These are phyloP conservation scores for Drosophila mulleri DNA, from an alignment of 2,888 invertebrate species.

Conservation along the genomic window DNA sequence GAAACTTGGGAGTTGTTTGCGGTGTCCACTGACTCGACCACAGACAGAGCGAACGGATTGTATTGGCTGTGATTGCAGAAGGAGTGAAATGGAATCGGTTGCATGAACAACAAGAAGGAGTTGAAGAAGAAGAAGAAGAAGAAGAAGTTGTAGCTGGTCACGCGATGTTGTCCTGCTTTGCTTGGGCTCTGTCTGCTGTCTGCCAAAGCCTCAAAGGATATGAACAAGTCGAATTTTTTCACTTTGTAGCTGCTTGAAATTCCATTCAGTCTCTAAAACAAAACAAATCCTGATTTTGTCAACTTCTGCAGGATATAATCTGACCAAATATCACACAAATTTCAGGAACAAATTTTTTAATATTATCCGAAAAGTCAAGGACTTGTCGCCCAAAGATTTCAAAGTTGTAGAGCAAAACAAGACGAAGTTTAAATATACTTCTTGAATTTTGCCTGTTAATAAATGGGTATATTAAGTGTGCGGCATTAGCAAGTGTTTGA, in stretches of 20 bases:
- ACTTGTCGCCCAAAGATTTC: background rate
- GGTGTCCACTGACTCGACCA: constrained; percentile 40
- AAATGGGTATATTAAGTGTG: too few species aligned
- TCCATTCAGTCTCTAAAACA: constrained; percentile 31
- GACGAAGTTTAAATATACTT: background rate
- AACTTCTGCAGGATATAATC: constrained; percentile 32
- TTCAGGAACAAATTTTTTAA: constrained; percentile 40
- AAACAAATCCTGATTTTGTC: background rate
- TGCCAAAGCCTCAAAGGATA: constrained; percentile 39
- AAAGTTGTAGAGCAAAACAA: too few species aligned
- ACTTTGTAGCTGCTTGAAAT: constrained; percentile 33
- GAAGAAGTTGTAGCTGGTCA: constrained; percentile 11
- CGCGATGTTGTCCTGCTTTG: constrained; percentile 21
- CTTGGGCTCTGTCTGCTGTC: constrained; percentile 1
- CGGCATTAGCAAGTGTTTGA: too few species aligned
- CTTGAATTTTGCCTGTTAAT: background rate
- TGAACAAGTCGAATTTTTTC: constrained; percentile 17
- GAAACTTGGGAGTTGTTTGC: constrained; percentile 30
- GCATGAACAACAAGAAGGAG: background rate
- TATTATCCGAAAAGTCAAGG: background rate
- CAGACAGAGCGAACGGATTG: constrained; percentile 16
- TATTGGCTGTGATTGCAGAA: constrained; percentile 8
- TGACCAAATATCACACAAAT: constrained; percentile 61
- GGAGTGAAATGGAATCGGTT: background rate
- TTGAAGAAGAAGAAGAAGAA: background rate